Evolutionary conservation across 2,888 invertebrate species (phyloP).

Genomic region (Cerastis leucographa): DNA sequence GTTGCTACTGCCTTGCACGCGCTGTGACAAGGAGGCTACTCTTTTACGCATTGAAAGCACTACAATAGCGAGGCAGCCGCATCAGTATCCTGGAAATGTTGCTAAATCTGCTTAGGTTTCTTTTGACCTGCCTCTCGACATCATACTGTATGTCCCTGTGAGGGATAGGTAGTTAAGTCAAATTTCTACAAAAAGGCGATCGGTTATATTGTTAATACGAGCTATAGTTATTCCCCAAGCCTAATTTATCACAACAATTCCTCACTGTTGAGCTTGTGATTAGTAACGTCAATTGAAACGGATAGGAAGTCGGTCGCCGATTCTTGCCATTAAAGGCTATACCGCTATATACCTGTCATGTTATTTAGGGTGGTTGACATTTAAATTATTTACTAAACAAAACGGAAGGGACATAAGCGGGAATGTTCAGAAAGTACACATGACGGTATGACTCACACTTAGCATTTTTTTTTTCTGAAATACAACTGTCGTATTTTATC

Average conservation of each 20-base stretch:
- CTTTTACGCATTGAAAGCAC: no score
- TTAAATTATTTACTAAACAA: neutral
- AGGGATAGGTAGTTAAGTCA: neutral
- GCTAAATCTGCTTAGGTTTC: constrained; percentile 3
- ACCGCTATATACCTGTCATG: neutral
- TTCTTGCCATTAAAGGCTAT: constrained; percentile 9
- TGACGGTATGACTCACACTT: neutral
- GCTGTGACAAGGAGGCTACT: neutral
- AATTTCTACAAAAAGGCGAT: neutral
- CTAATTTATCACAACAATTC: constrained; percentile 3
- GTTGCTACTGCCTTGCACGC: neutral
- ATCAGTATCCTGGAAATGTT: neutral
- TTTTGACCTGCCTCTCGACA: neutral
- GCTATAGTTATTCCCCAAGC: constrained; percentile 3
- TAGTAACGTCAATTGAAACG: constrained; percentile 25
- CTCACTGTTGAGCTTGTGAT: constrained; percentile 10
- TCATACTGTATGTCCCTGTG: neutral
- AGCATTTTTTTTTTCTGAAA: neutral
- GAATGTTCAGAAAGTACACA: neutral
- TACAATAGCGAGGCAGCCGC: neutral
- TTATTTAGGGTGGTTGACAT: neutral
- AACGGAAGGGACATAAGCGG: neutral
- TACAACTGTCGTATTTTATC: neutral
- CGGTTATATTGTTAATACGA: neutral
- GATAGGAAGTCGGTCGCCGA: constrained; percentile 12